Evolutionary conservation across 2,113 vertebrate genomes (phyloP).

Genomic region (Dendropsophus ebraccatus): DNA sequence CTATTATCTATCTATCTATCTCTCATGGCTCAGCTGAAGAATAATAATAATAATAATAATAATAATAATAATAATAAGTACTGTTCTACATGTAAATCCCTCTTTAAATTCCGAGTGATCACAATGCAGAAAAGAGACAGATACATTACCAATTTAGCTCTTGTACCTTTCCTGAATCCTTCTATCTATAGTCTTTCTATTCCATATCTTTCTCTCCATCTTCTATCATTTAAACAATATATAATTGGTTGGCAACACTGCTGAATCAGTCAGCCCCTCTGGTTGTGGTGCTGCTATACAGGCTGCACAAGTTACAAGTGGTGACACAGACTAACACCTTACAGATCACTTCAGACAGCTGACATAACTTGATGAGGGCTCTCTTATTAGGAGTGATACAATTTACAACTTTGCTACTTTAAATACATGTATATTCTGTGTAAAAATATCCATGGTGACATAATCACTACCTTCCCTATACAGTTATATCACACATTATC

Average conservation of each 20-base stretch:
- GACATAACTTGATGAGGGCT: not conserved
- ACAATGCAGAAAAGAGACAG: too few species aligned
- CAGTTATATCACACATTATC: not conserved
- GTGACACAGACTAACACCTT: not conserved
- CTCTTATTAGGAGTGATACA: not conserved
- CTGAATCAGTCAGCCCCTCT: not conserved
- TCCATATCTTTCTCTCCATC: not conserved
- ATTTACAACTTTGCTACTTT: not conserved
- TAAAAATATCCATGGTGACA: conserved; percentile 20
- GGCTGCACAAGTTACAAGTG: not conserved
- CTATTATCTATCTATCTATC: too few species aligned
- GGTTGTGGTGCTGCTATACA: not conserved
- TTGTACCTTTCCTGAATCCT: too few species aligned
- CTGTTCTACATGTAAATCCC: too few species aligned
- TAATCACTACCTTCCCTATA: conserved; percentile 24
- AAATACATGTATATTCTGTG: not conserved
- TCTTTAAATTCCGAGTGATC: too few species aligned
- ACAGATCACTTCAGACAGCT: not conserved
- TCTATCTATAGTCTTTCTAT: too few species aligned
- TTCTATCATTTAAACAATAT: not conserved
- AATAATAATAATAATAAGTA: too few species aligned
- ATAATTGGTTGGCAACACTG: not conserved
- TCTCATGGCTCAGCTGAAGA: too few species aligned
- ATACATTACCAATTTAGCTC: too few species aligned
- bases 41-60: too few species aligned